These are phyloP conservation scores for Bettongia penicillata DNA, from an alignment of 2,113 vertebrate genomes.

Conservation along the genomic window DNA sequence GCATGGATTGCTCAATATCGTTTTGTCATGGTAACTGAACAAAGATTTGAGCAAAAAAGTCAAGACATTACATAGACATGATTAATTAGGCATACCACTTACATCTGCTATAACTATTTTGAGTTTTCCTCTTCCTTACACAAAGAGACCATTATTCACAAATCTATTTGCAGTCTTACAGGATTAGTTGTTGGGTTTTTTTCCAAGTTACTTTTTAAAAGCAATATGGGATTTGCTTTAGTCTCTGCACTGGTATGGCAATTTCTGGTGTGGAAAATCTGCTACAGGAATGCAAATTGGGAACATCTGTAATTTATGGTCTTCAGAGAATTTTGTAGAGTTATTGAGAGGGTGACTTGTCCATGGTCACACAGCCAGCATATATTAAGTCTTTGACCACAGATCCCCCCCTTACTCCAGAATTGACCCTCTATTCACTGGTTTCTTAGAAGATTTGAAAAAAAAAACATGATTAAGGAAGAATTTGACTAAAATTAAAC, in stretches of 20 bases:
- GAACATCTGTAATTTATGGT: not conserved
- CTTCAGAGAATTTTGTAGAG: not conserved
- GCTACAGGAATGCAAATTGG: not conserved
- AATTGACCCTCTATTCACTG: not conserved
- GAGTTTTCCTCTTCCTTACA: slow-evolving; percentile 46
- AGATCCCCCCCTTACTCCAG: not conserved
- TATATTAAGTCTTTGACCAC: not conserved
- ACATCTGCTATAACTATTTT: slow-evolving; percentile 48
- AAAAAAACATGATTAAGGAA: not conserved
- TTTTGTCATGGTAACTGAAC: slow-evolving; percentile 51
- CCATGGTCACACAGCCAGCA: not conserved
- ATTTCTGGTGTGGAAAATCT: not conserved
- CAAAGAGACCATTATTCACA: not conserved
- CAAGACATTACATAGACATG: slow-evolving; percentile 28
- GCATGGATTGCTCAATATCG: slow-evolving; percentile 58
- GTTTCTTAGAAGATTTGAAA: not conserved
- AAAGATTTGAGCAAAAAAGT: slow-evolving; percentile 52
- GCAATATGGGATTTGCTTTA: not conserved
- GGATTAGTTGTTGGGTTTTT: not conserved
- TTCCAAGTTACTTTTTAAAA: not conserved
- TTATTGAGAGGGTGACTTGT: not conserved
- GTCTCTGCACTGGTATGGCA: not conserved
- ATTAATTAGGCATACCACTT: slow-evolving; percentile 18
- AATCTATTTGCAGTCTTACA: not conserved
- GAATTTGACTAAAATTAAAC: not conserved